Evolutionary conservation across 2,113 vertebrate species (phyloP).

Genomic region (Dasyurus viverrinus): DNA sequence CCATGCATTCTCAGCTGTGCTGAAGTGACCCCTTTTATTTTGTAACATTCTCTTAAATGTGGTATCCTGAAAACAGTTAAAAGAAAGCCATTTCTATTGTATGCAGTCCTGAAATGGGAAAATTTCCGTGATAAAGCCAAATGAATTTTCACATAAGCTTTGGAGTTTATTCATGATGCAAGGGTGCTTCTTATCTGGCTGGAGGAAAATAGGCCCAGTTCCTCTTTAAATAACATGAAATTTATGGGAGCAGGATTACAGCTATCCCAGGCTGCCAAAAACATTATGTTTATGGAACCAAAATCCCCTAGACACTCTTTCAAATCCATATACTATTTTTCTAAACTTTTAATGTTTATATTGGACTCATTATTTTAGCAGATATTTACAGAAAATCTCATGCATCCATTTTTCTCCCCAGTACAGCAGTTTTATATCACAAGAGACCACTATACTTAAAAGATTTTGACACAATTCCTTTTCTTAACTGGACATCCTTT

Average conservation of each 20-base stretch:
- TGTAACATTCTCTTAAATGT: constrained; percentile 2
- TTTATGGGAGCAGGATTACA: constrained; percentile 50
- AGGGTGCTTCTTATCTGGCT: constrained; percentile 57
- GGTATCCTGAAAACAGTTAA: constrained; percentile 36
- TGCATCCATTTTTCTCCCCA: neutral
- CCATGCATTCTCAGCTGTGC: neutral
- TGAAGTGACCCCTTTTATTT: neutral
- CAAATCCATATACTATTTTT: constrained; percentile 44
- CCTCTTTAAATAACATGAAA: constrained; percentile 58
- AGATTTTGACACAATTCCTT: constrained; percentile 28
- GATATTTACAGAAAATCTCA: neutral
- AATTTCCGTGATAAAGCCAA: constrained; percentile 61
- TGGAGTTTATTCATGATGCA: constrained; percentile 54
- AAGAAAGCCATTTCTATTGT: constrained; percentile 40
- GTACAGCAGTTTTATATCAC: neutral
- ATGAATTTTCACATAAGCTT: constrained; percentile 63
- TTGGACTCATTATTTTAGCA: neutral
- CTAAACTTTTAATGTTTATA: constrained; percentile 1
- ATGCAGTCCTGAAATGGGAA: constrained; percentile 23
- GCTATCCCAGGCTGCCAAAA: constrained; percentile 37
- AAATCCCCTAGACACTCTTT: constrained; percentile 57
- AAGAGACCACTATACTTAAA: constrained; percentile 24
- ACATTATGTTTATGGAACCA: constrained; percentile 35
- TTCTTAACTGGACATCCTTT: neutral
- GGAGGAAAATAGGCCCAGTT: constrained; percentile 53